phyloP scores from a whole-genome alignment of 2,113 vertebrate genomes.

The Lepus timidus region DNA sequence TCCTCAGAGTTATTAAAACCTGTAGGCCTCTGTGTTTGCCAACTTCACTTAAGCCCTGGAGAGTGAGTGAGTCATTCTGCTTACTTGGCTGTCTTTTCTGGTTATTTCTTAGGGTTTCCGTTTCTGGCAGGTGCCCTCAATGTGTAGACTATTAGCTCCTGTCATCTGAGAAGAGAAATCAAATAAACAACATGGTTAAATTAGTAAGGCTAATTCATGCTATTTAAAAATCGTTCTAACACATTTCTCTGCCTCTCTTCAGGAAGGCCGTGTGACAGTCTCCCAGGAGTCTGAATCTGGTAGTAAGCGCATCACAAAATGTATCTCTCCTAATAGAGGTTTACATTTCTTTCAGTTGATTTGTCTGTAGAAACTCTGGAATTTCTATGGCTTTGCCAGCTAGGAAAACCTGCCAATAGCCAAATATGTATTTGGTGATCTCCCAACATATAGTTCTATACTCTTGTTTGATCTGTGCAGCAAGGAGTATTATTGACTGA shows the following conservation, averaged over 20 bases:
- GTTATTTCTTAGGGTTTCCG: constrained; percentile 15
- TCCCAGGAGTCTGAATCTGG: constrained; percentile 11
- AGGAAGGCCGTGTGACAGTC: not conserved
- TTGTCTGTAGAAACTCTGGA: constrained; percentile 30
- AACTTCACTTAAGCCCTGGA: not conserved
- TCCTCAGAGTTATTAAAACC: not conserved
- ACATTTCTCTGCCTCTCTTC: constrained; percentile 15
- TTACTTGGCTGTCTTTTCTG: constrained; percentile 12
- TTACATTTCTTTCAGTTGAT: constrained; percentile 19
- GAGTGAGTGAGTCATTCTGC: not conserved
- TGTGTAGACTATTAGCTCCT: constrained; percentile 56
- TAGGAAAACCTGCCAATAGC: not conserved
- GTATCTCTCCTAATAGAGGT: not conserved
- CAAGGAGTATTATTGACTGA: constrained; percentile 55
- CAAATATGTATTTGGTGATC: not conserved
- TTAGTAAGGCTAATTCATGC: constrained; percentile 54
- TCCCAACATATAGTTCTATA: constrained; percentile 17
- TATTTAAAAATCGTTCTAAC: constrained; percentile 54
- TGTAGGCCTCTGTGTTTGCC: constrained; percentile 1
- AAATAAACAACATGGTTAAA: constrained; percentile 66
- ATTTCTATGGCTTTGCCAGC: constrained; percentile 47
- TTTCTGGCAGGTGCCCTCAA: constrained; percentile 52
- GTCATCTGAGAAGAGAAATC: constrained; percentile 63
- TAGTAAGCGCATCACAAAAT: not conserved
- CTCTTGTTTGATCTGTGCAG: constrained; percentile 38